Base-by-base conservation (phyloP, 1,140 invertebrate species). In the Pogonomyrmex barbatus region DNA sequence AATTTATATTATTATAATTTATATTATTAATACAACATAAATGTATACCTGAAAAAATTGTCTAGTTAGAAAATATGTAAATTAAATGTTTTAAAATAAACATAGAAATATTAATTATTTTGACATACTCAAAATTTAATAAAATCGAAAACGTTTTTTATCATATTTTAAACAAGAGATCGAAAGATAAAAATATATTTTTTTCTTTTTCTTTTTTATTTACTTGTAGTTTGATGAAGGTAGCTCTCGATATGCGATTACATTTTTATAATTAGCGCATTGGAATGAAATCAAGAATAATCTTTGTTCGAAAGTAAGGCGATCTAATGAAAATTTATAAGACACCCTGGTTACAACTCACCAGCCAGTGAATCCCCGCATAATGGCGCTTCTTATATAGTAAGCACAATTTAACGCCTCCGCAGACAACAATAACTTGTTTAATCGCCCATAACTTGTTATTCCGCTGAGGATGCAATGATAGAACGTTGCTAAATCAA, bases 271-370 rank as follows among this genome's bases (percentile, higher is more conserved):
- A 82, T 82, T 73, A 71, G 9, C 30, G 10, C 17, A 33, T 73
- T 17, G 54, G 33, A 73, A 58, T 42, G 60, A 83, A 83, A 6
- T 42, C 50, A 52, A 39, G 10, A 79, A 33, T 54, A 12, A 39
- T 50, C n/a, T 30, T 5, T 2, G 42, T 12, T 60, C n/a, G 39
- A 83, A 83, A 83, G 73, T 60, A 73, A 83, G 54, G 4, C 73
- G 10, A 54, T 52, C 47, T 84, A 84, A 54, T 63, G 45, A 85
- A 83, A 85, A 78, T 85, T 78, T 67, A 85, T 78, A 73, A 78
- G 47, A 56, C 9, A 73, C 14, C 6, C 39, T 47, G 67, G 5
- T 14, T 81, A 33, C 65, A 50, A 42, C 0, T 14, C 39, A 79
- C 36, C 47, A n/a, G 36, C 14, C 24, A 33, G 1, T 9, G 17